A percentile compares a stretch with the other conserved stretches of the same genome.
Evolutionary conservation across 2,113 vertebrate genomes (phyloP).

Genomic region (Tursiops truncatus): DNA sequence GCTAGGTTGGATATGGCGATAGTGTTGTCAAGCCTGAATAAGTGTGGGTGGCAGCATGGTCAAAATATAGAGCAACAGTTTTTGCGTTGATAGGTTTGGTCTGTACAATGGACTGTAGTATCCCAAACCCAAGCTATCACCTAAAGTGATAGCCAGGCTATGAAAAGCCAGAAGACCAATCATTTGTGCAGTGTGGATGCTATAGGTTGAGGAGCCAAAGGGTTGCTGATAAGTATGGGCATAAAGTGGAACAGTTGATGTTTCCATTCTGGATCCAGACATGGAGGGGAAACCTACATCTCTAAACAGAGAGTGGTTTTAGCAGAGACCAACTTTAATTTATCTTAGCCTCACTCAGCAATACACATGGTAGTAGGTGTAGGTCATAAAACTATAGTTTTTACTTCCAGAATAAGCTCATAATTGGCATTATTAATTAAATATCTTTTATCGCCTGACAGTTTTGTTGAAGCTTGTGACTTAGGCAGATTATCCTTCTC

Average conservation of each 20-base stretch:
- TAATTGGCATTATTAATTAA: background rate
- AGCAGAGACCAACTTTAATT: background rate
- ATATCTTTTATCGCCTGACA: background rate
- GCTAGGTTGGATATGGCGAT: background rate
- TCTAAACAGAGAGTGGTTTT: background rate
- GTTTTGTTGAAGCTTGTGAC: background rate
- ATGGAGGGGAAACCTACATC: background rate
- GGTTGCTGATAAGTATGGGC: background rate
- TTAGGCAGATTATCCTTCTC: background rate
- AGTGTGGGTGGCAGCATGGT: background rate
- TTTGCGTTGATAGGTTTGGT: background rate
- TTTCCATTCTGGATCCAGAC: background rate
- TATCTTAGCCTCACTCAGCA: background rate
- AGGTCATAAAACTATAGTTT: background rate
- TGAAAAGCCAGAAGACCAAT: background rate
- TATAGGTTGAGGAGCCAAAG: background rate
- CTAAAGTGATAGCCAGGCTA: background rate
- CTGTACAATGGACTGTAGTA: background rate
- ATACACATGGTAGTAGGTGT: background rate
- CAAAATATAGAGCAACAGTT: background rate
- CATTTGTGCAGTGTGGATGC: background rate
- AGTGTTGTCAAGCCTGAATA: background rate
- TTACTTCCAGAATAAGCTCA: background rate
- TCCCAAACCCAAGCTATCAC: background rate
- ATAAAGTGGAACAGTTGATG: background rate